phyloP scores from a whole-genome alignment of 2,113 vertebrate genomes.

The Centropristis striata region DNA sequence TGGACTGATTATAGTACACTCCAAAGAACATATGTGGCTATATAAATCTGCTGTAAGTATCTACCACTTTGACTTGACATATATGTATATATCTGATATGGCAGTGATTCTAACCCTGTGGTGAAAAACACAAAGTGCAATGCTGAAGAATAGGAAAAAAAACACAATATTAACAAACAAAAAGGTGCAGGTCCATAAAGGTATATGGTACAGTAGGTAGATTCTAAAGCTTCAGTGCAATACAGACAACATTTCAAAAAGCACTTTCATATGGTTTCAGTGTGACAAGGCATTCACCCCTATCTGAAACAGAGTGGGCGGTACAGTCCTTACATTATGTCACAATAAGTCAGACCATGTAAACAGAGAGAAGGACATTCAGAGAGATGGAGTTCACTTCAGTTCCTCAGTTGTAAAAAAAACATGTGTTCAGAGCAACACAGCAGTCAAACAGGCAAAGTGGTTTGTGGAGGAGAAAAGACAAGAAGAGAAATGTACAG shows the following conservation, averaged over 20 bases:
- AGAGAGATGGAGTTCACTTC: constrained; percentile 48
- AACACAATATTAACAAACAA: constrained; percentile 16
- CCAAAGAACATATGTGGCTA: constrained; percentile 38
- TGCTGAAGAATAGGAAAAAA: constrained; percentile 9
- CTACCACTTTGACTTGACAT: constrained; percentile 11
- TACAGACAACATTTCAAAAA: constrained; percentile 67
- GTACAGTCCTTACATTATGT: constrained; percentile 33
- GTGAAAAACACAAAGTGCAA: constrained; percentile 69
- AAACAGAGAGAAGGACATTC: constrained; percentile 71
- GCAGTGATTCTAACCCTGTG: constrained; percentile 34
- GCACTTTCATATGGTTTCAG: constrained; percentile 54
- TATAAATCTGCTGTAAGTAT: constrained; percentile 48
- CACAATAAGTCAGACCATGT: constrained; percentile 58
- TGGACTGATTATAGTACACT: constrained; percentile 40
- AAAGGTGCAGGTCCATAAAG: constrained; percentile 55
- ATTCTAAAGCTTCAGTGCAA: constrained; percentile 79
- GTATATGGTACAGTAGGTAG: constrained; percentile 9
- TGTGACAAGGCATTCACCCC: constrained; percentile 38
- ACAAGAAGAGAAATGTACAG: background rate
- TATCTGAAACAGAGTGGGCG: constrained; percentile 34
- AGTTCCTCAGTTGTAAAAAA: constrained; percentile 50
- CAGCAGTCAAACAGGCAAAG: constrained; percentile 66
- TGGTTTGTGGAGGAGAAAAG: constrained; percentile 9
- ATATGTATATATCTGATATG: constrained; percentile 37
- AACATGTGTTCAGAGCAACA: constrained; percentile 58